These are phyloP conservation scores for Psilopogon haemacephalus DNA, from an alignment of 2,113 vertebrate species.

Conservation along the genomic window DNA sequence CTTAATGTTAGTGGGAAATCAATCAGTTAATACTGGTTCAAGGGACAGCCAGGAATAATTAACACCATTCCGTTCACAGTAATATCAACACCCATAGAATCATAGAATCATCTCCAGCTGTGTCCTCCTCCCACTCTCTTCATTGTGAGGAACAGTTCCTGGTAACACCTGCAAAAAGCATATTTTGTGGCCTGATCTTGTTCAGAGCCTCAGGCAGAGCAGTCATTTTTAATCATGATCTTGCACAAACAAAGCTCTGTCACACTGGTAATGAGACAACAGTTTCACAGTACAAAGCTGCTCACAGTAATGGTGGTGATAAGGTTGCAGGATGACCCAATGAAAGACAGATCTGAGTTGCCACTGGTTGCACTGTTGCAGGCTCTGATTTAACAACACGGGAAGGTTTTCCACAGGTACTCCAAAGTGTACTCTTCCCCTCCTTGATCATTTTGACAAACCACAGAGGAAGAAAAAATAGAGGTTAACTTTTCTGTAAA, in stretches of 20 bases:
- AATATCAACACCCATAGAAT: neutral
- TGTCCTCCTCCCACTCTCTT: neutral
- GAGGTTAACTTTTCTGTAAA: neutral
- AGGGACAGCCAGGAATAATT: neutral
- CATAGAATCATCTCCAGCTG: too few species aligned
- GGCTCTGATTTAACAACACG: neutral
- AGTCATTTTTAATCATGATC: neutral
- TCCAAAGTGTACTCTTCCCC: neutral
- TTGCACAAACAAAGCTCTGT: constrained; percentile 24
- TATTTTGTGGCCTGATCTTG: neutral
- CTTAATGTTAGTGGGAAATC: neutral
- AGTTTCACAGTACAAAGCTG: constrained; percentile 10
- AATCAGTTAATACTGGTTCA: neutral
- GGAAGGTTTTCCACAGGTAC: neutral
- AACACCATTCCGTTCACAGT: neutral
- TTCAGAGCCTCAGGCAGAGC: neutral
- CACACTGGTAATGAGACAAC: constrained; percentile 19
- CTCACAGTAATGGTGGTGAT: neutral
- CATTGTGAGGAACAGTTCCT: neutral
- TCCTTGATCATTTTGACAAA: neutral
- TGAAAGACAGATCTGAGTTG: neutral
- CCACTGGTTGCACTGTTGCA: neutral
- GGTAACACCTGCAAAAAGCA: neutral
- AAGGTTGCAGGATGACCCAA: neutral
- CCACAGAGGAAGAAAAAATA: neutral